Base-by-base conservation (phyloP, 2,797 vertebrate species). In the Leontocebus nigricollis region DNA sequence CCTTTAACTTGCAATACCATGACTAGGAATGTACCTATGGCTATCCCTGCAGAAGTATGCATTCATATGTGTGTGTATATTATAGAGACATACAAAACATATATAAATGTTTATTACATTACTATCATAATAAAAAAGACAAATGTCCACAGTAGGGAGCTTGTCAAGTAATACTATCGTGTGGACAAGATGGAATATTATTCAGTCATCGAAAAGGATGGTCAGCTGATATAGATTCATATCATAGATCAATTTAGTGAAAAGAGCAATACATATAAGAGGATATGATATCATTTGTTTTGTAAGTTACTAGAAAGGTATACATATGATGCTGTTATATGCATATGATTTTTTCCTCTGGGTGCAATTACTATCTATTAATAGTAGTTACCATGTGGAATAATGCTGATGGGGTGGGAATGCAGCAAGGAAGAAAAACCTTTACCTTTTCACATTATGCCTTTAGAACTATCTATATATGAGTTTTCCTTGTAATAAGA, bases 231-330 rank as follows among this genome's bases (percentile, higher is more conserved):
- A 85, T 48, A 33, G 30, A 73, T 33, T 44, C 81, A 73, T 81
- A 67, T 92, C 41, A 44, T 5, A 88, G 46, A 30, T 24, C 61
- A 50, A 48, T 10, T 88, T 91, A 76, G 39, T 72, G 59, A 72
- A 91, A 96, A 81, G 22, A 67, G 26, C 24, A 52, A 57, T 44
- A 72, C 2, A 55, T n/a, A 39, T 52, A 57, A 73, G 57, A 87
- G 39, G 14, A 30, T 55, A 41, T 17, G 30, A n/a, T 67, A 59
- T 57, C 9, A 46, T 64, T 73, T 80, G 39, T 81, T 88, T 67
- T 88, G 27, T 88, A 88, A 93, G 83, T 90, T 83, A 83, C 79
- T 52, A 73, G 19, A 92, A 83, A 87, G 3, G 15, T 85, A 77
- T 36, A 44, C 22, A 79, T 30, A 39, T 55, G n/a, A 27, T 55